Conservation (phyloP, 2,797 vertebrate genomes). For the Pterois miles region DNA sequence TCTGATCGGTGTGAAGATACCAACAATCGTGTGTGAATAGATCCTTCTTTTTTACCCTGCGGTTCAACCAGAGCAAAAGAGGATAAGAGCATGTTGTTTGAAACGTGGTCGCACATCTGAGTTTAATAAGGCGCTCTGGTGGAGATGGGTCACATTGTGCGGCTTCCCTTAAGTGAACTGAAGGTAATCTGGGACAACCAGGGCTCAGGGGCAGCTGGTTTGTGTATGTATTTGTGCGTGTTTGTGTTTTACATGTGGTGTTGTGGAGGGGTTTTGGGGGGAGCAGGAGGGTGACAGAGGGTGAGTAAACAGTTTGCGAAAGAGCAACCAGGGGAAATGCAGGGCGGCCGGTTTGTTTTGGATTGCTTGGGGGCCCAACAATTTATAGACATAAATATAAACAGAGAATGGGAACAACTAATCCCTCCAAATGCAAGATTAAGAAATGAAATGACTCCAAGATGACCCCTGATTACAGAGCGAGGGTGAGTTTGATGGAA, state of each 20-base stretch:
- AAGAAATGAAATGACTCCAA: constrained; percentile 71
- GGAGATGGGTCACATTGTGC: constrained; percentile 72
- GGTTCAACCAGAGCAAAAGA: constrained; percentile 69
- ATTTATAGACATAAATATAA: constrained; percentile 82
- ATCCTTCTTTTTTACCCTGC: constrained; percentile 46
- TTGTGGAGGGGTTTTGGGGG: constrained; percentile 29
- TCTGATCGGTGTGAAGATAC: constrained; percentile 68
- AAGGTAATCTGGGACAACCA: constrained; percentile 71
- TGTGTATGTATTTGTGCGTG: constrained; percentile 28
- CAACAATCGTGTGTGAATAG: constrained; percentile 46
- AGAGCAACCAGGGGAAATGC: constrained; percentile 60
- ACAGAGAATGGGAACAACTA: constrained; percentile 70
- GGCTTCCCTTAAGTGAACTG: constrained; percentile 75
- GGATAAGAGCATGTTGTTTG: constrained; percentile 67
- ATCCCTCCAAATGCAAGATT: constrained; percentile 73
- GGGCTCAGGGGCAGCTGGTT: constrained; percentile 56
- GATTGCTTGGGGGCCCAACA: constrained; percentile 60
- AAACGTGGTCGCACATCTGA: constrained; percentile 74
- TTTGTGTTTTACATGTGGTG: constrained; percentile 49
- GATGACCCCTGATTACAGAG: constrained; percentile 76
- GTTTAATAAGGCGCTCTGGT: constrained; percentile 69
- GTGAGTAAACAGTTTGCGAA: constrained; percentile 73
- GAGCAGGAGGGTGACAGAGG: constrained; percentile 45
- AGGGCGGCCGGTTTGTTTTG: constrained; percentile 76
- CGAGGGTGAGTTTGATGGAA: constrained; percentile 61